Percentiles rank a stretch among this genome's conserved stretches.
phyloP scores from a whole-genome alignment of 2,113 vertebrate genomes.

The Lycocorax pyrrhopterus region DNA sequence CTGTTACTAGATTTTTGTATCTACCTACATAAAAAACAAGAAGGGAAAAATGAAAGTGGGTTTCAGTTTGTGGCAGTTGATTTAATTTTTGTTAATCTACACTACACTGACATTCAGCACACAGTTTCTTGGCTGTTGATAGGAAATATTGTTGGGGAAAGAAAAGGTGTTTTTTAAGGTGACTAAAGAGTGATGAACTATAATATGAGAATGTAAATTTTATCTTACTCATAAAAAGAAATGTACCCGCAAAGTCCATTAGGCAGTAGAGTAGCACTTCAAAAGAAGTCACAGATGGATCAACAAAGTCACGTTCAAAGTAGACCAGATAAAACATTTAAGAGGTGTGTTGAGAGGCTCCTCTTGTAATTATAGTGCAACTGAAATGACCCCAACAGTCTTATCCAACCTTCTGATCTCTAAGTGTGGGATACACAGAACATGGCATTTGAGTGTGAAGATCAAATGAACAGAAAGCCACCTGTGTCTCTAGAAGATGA shows the following conservation, averaged over 20 bases:
- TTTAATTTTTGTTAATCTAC: not conserved
- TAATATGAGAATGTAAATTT: not conserved
- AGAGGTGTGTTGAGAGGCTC: not conserved
- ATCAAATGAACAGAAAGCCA: not conserved
- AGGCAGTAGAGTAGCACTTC: not conserved
- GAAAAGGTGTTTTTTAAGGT: not conserved
- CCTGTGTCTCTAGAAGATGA: not conserved
- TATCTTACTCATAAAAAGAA: not conserved
- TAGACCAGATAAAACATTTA: conserved; percentile 2
- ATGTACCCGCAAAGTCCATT: not conserved
- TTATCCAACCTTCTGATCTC: not conserved
- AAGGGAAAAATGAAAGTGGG: not conserved
- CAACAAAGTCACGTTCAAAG: not conserved
- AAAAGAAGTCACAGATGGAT: not conserved
- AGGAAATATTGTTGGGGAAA: not conserved
- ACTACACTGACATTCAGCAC: not conserved
- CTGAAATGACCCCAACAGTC: not conserved
- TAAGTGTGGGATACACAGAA: not conserved
- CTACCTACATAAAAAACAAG: not conserved
- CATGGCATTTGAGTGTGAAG: not conserved
- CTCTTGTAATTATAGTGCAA: not conserved
- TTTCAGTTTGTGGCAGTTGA: not conserved
- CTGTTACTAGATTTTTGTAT: not conserved
- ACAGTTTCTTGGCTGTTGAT: not conserved
- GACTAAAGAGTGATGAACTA: not conserved